Percentiles rank a stretch among this genome's conserved stretches.
Conservation (phyloP, 2,113 vertebrate species). For the Aleadryas rufinucha region DNA sequence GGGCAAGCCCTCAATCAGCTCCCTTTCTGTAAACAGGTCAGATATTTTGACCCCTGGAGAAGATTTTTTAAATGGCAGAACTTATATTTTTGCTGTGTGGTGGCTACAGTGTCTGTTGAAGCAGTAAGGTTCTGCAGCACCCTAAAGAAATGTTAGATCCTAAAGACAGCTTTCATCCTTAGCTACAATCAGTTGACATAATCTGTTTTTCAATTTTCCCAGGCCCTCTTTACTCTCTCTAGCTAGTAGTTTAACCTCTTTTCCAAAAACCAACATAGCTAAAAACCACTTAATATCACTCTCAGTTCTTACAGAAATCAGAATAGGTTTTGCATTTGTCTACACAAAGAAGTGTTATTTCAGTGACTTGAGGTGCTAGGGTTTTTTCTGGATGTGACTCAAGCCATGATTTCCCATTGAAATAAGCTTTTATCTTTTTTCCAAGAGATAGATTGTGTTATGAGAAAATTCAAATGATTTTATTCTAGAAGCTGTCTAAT, state of each 20-base stretch:
- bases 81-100: neutral
- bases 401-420: neutral
- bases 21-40: neutral
- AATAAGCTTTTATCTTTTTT: constrained; percentile 39
- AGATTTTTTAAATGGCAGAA: neutral
- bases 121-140: neutral
- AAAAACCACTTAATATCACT: neutral
- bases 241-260: neutral
- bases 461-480: constrained; percentile 35
- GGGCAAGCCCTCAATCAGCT: neutral
- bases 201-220: constrained; percentile 19
- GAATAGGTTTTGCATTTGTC: neutral
- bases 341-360: constrained; percentile 27
- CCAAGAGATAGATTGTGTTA: neutral
- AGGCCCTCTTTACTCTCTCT: neutral
- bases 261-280: neutral
- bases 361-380: neutral
- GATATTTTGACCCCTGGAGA: neutral
- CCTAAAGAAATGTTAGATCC: neutral
- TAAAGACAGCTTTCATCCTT: neutral
- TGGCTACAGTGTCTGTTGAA: neutral
- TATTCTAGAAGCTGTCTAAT: constrained; percentile 40
- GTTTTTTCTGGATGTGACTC: constrained; percentile 9
- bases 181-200: neutral
- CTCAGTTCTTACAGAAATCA: neutral